Base-by-base conservation (phyloP, 2,888 invertebrate species). In the Neocrepidodera transversa region DNA sequence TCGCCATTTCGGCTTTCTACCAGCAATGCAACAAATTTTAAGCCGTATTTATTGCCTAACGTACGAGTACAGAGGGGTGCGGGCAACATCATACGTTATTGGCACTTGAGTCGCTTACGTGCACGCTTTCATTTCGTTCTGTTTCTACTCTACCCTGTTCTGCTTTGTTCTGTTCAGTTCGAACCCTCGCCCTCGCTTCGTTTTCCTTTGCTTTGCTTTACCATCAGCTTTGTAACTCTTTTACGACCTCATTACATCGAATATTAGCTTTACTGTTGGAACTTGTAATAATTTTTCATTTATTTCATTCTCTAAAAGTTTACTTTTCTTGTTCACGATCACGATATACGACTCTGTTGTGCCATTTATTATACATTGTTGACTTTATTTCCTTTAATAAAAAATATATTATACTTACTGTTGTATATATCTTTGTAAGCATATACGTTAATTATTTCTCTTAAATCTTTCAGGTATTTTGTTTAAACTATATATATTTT, bases 11-110 rank as follows among this genome's bases (percentile, higher is more conserved):
- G 18, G 57, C 58, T 32, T 50, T 50, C 50, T 50, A 50, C 55
- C 49, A 32, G 57, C 54, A 54, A 18, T 55, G 63, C 60, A 50
- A 57, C 58, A 53, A 61, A 58, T 63, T 61, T 61, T 61, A 63
- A 63, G 55, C 63, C 56, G 54, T 61, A 61, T 61, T 61, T 61
- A 63, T 63, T 58, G 55, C 45, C 47, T 42, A 56, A 56, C 56
- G 48, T 56, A 42, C 55, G 47, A 5, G 8, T 11, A 8, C 10
- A 38, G 6, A n/a, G 16, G 45, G 16, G 49, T 20, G 28, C 23
- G 54, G 51, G 49, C 11, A 23, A 45, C 47, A 20, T 54, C 54
- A 49, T 56, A 59, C 63, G 57, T 63, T 60, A 62, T 63, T 63
- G 63, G 60, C 63, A 60, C 63, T 60, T 51, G 63, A 59, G 40